These are phyloP conservation scores for Onychostruthus taczanowskii DNA, from an alignment of 2,113 vertebrate species.

Conservation along the genomic window DNA sequence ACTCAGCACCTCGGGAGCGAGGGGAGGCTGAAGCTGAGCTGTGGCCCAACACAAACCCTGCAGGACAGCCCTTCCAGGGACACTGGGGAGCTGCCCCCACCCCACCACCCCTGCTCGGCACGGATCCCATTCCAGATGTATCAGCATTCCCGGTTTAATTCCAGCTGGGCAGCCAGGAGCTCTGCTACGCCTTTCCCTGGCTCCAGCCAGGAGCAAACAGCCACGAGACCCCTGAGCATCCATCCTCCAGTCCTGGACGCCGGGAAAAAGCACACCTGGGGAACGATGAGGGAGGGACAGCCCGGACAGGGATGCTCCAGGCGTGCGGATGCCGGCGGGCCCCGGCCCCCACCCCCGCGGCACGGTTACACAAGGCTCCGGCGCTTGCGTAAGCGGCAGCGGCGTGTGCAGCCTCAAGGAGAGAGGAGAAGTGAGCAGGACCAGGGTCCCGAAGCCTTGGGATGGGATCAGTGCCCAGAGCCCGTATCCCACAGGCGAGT, in stretches of 20 bases:
- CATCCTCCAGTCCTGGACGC: fast-evolving
- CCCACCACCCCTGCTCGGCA: fast-evolving
- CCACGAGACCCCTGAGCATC: background rate
- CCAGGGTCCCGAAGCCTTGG: background rate
- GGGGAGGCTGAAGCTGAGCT: background rate
- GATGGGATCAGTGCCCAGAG: background rate
- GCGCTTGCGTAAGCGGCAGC: background rate
- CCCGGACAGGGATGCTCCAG: background rate
- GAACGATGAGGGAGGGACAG: fast-evolving
- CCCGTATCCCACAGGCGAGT: fast-evolving
- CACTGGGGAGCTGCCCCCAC: background rate
- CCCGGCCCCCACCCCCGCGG: background rate
- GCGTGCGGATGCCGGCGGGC: background rate
- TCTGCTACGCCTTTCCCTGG: background rate
- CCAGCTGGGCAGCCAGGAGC: background rate
- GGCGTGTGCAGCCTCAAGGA: background rate
- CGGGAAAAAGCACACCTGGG: background rate
- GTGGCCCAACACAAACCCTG: background rate
- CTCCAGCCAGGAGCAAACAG: background rate
- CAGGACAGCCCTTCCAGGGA: fast-evolving
- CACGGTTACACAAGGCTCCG: conserved; percentile 8
- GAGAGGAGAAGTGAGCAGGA: background rate
- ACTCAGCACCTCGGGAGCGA: fast-evolving
- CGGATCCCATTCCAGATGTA: fast-evolving
- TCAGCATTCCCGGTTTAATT: background rate